Conservation (phyloP, 2,797 vertebrate species). For the Ispidina lecontei region DNA sequence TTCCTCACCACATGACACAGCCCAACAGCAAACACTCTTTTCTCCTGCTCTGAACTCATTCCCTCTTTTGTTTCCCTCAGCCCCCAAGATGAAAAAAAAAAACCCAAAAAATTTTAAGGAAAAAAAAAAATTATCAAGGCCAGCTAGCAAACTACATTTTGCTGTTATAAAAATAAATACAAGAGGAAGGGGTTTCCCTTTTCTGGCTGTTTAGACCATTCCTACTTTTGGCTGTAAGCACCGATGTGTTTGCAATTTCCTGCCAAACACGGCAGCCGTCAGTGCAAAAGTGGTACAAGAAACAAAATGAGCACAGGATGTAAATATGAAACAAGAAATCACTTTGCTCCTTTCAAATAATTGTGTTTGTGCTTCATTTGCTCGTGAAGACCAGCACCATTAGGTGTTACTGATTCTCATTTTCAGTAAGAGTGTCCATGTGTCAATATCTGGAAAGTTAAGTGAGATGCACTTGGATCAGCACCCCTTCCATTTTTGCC, state of each 20-base stretch:
- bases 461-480: not conserved
- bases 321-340: constrained; percentile 6
- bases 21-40: constrained; percentile 7
- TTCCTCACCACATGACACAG: constrained; percentile 31
- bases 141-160: not conserved
- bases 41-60: constrained; percentile 19
- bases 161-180: constrained; percentile 24
- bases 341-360: not conserved
- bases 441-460: not conserved
- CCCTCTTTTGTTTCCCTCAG: constrained; percentile 39
- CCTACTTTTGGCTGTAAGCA: constrained; percentile 4
- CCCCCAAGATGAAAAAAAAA: not conserved
- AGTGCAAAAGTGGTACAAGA: constrained; percentile 1
- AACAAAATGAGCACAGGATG: not conserved
- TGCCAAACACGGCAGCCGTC: not conserved
- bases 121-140: not conserved
- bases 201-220: not conserved
- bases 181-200: constrained; percentile 38
- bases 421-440: not conserved
- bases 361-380: not conserved
- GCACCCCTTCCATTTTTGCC: not conserved
- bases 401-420: not conserved
- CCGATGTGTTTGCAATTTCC: not conserved
- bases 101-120: not conserved
- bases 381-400: not conserved